Evolutionary conservation across 1,140 invertebrate genomes (phyloP).

Genomic region (Macrobrachium nipponense): DNA sequence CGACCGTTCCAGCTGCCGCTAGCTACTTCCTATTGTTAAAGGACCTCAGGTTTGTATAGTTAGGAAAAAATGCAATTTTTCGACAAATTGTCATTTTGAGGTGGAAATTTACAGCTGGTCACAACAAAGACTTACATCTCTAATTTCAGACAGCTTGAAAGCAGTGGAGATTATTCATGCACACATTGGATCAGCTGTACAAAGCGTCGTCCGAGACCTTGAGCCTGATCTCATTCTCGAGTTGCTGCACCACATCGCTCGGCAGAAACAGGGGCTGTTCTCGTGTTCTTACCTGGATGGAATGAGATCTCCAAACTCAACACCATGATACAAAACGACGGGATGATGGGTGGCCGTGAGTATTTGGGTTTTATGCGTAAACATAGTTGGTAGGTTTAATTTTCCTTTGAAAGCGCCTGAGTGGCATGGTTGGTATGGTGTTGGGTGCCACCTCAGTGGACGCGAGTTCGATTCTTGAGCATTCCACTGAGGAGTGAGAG

Average conservation of each 20-base stretch:
- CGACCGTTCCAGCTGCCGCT: no score
- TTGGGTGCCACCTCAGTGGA: no score
- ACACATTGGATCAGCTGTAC: slow-evolving; percentile 73
- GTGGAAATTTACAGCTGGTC: no score
- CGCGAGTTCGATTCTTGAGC: no score
- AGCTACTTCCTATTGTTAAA: no score
- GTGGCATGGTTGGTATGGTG: no score
- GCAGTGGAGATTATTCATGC: slow-evolving; percentile 71
- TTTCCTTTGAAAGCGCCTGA: no score
- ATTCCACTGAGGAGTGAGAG: no score
- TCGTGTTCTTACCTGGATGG: slow-evolving; percentile 89
- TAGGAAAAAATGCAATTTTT: no score
- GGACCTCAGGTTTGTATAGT: no score
- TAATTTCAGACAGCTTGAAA: slow-evolving; percentile 63
- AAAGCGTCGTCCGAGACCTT: slow-evolving; percentile 77
- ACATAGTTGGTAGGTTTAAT: background rate
- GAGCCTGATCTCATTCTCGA: slow-evolving; percentile 78
- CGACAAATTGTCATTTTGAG: no score
- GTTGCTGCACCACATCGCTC: slow-evolving; percentile 78
- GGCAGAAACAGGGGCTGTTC: slow-evolving; percentile 79
- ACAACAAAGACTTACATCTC: background rate
- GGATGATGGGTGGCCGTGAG: slow-evolving; percentile 65
- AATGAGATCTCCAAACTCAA: slow-evolving; percentile 66
- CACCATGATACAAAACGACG: slow-evolving; percentile 61
- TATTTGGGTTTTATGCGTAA: background rate